A percentile compares a stretch with the other conserved stretches of the same genome.
phyloP scores from a whole-genome alignment of 1,140 invertebrate genomes.

The Aphidius gifuensis region DNA sequence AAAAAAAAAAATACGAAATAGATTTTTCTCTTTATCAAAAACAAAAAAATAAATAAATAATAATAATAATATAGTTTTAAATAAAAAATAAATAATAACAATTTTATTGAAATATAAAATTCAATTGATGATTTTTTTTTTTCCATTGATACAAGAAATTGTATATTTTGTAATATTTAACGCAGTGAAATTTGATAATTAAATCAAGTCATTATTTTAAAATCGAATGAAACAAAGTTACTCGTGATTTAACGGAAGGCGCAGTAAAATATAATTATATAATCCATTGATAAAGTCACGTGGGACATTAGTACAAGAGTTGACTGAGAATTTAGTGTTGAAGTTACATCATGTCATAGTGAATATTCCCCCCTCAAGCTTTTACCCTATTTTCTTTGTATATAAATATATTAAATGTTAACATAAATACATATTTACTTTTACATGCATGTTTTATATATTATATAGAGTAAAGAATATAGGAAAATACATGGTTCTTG shows the following conservation, averaged over 20 bases:
- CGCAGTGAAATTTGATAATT: no score
- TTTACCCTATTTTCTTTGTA: background rate
- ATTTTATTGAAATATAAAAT: no score
- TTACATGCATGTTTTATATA: background rate
- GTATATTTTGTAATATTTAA: no score
- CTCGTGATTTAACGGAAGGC: conserved; percentile 51
- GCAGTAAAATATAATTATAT: conserved; percentile 47
- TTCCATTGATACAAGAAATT: no score
- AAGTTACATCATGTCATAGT: background rate
- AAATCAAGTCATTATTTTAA: conserved; percentile 20
- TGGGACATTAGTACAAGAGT: conserved; percentile 26
- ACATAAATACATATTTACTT: no score
- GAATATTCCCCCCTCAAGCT: background rate
- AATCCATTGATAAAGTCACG: conserved; percentile 34
- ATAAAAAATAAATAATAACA: no score
- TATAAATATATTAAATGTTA: background rate
- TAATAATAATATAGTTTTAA: no score
- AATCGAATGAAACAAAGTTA: conserved; percentile 52
- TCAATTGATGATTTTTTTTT: no score
- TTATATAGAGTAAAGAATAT: no score
- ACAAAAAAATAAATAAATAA: background rate
- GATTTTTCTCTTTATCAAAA: background rate
- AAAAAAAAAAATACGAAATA: conserved; percentile 22
- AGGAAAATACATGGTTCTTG: conserved; percentile 29
- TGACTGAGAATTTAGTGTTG: background rate